A percentile compares a stretch with the other conserved stretches of the same genome.
phyloP scores from a whole-genome alignment of 2,797 vertebrate species.

The Macrochelys suwanniensis region DNA sequence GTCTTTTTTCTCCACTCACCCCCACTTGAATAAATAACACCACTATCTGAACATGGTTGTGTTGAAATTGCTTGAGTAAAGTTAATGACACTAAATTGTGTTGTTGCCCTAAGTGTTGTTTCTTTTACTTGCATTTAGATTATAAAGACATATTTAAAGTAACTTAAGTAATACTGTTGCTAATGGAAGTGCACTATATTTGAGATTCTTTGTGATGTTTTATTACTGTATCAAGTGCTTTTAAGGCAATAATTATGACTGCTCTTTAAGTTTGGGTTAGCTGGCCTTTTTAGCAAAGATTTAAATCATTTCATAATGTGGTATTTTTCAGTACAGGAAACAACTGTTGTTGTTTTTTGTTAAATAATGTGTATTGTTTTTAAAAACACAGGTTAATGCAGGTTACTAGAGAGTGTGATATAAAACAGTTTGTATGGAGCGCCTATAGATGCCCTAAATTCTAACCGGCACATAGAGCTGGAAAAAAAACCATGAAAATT shows the following conservation, averaged over 20 bases:
- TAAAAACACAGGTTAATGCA: conserved; percentile 47
- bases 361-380: conserved; percentile 15
- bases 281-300: neutral
- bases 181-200: conserved; percentile 28
- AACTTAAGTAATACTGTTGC: conserved; percentile 21
- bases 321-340: conserved; percentile 30
- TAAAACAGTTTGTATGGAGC: neutral
- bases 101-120: neutral
- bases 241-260: conserved; percentile 55
- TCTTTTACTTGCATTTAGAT: conserved; percentile 42
- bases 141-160: conserved; percentile 53
- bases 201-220: conserved; percentile 39
- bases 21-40: neutral
- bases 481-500: too few species aligned
- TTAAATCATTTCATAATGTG: neutral
- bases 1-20: neutral
- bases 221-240: conserved; percentile 55
- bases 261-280: conserved; percentile 4
- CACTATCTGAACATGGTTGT: neutral
- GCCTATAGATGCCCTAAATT: neutral
- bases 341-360: conserved; percentile 10
- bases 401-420: neutral
- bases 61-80: conserved; percentile 33
- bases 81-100: conserved; percentile 3
- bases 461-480: too few species aligned